These are phyloP conservation scores for Drosophila parabipectinata DNA, from an alignment of 1,140 invertebrate genomes.

Conservation along the genomic window DNA sequence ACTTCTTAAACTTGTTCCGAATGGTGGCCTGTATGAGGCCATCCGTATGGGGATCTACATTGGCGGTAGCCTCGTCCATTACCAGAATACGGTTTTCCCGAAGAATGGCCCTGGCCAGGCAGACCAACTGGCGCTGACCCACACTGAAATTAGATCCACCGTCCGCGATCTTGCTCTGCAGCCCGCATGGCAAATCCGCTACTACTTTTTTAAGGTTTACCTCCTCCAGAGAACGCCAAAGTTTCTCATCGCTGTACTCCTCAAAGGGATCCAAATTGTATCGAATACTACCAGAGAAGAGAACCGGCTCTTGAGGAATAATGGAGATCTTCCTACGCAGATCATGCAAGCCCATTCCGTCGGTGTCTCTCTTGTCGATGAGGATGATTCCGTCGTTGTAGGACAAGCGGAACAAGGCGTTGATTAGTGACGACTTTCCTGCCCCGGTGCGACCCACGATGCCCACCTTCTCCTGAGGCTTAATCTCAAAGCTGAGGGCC, in stretches of 20 bases:
- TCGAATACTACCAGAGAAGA: conserved; percentile 92
- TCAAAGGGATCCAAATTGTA: conserved; percentile 94
- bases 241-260: conserved; percentile 89
- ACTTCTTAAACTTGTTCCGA: conserved; percentile 88
- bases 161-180: conserved; percentile 90
- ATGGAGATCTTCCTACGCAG: conserved; percentile 92
- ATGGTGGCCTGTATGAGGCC: conserved; percentile 89
- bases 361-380: conserved; percentile 89
- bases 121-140: conserved; percentile 93
- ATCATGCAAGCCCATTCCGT: conserved; percentile 87
- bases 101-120: conserved; percentile 91
- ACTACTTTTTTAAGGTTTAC: conserved; percentile 89
- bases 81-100: conserved; percentile 90
- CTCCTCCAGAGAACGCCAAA: conserved; percentile 92
- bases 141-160: conserved; percentile 92
- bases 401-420: conserved; percentile 90
- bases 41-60: conserved; percentile 90
- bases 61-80: conserved; percentile 90
- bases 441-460: conserved; percentile 95
- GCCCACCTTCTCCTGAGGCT: conserved; percentile 87
- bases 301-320: conserved; percentile 95
- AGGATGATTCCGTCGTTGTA: conserved; percentile 87
- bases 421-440: conserved; percentile 95
- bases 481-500: conserved; percentile 86
- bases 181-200: conserved; percentile 87